Evolutionary conservation across 2,797 vertebrate species (phyloP).

Genomic region (Acestrorhynchus altus): DNA sequence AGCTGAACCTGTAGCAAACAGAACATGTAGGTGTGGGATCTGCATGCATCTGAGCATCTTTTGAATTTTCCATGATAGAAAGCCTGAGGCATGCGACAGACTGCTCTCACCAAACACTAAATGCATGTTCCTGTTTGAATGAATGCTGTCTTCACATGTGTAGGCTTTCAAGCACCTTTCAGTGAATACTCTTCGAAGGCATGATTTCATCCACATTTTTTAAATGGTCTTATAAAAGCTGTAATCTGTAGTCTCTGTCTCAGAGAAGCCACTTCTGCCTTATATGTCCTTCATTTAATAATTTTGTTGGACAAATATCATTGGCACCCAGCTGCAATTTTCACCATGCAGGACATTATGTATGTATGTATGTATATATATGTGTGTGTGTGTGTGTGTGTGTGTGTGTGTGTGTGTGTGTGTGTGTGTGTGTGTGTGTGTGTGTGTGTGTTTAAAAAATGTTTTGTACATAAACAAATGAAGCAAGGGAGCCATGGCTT

Average conservation of each 20-base stretch:
- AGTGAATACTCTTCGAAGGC: background rate
- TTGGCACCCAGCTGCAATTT: too few species aligned
- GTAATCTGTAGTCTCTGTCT: background rate
- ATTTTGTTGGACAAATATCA: too few species aligned
- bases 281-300: background rate
- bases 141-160: background rate
- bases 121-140: background rate
- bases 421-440: too few species aligned
- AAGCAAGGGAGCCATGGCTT: too few species aligned
- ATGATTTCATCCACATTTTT: background rate
- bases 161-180: background rate
- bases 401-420: too few species aligned
- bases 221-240: background rate
- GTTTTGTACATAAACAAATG: too few species aligned
- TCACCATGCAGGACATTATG: too few species aligned
- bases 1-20: too few species aligned
- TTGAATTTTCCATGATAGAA: background rate
- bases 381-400: too few species aligned
- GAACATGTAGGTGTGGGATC: too few species aligned
- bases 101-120: background rate
- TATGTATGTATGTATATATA: too few species aligned
- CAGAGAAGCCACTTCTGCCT: background rate
- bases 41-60: background rate
- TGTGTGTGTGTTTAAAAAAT: too few species aligned
- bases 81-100: background rate